phyloP scores from a whole-genome alignment of 2,113 vertebrate genomes.

The Chloroceryle aenea region DNA sequence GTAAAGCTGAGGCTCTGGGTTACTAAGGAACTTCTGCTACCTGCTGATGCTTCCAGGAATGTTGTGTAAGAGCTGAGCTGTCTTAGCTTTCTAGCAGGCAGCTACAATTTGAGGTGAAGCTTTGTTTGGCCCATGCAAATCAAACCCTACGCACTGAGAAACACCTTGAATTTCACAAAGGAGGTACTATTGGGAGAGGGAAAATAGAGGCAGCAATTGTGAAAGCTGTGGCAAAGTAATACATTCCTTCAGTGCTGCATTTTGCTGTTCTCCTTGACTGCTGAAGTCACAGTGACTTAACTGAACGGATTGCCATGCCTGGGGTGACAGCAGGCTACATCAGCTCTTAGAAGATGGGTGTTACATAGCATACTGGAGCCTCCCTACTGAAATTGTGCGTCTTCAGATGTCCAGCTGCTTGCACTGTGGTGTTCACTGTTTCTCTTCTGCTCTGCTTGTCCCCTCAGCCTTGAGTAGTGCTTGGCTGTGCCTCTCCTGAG shows the following conservation, averaged over 20 bases:
- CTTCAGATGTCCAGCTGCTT: neutral
- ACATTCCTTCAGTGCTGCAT: neutral
- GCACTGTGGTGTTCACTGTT: neutral
- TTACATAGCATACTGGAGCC: neutral
- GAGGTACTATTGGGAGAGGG: neutral
- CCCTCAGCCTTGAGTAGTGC: neutral
- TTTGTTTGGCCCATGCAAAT: neutral
- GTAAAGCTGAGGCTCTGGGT: neutral
- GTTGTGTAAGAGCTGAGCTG: neutral
- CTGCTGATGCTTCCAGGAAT: neutral
- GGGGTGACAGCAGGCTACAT: neutral
- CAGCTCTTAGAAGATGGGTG: neutral
- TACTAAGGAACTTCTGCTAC: neutral
- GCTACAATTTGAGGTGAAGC: neutral
- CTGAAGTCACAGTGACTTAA: neutral
- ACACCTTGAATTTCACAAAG: no score
- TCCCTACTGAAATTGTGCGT: neutral
- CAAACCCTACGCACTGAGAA: neutral
- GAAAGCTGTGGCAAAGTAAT: neutral
- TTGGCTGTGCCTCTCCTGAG: constrained; percentile 2
- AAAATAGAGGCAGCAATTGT: neutral
- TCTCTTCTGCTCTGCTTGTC: neutral
- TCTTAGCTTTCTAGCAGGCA: neutral
- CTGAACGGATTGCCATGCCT: neutral
- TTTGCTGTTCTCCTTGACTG: neutral